Percentiles rank a stretch among this genome's conserved stretches.
Evolutionary conservation across 2,113 vertebrate species (phyloP).

Genomic region (Hemiscyllium ocellatum): DNA sequence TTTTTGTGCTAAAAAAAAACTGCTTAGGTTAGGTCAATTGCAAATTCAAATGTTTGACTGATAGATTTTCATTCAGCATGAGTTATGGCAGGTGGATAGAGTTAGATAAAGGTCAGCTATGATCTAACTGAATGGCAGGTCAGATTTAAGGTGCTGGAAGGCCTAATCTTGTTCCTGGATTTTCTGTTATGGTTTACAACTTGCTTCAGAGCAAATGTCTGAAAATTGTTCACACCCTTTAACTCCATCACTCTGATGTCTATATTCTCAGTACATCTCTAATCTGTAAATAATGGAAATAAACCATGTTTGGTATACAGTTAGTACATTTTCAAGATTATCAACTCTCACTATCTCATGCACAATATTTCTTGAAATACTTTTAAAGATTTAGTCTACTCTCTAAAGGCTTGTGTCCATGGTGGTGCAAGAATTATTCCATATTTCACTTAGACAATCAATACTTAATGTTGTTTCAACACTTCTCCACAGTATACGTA

Average conservation of each 20-base stretch:
- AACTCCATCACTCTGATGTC: background rate
- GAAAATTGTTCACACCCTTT: background rate
- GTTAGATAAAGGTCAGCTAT: no score
- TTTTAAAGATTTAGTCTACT: background rate
- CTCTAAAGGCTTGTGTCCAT: background rate
- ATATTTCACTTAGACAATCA: background rate
- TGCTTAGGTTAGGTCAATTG: no score
- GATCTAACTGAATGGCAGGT: no score
- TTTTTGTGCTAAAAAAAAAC: no score
- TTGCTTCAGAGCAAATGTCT: background rate
- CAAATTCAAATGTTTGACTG: no score
- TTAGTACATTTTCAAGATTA: background rate
- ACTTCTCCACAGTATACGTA: background rate
- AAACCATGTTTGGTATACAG: background rate
- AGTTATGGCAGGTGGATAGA: no score
- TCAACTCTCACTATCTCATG: background rate
- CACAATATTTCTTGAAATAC: background rate
- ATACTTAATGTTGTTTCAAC: background rate
- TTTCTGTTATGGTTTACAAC: background rate
- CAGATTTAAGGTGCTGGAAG: background rate
- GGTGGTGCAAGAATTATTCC: background rate
- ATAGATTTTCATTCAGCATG: no score
- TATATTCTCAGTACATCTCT: background rate
- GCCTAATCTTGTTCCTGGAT: background rate
- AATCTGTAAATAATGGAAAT: background rate